Conservation (phyloP, 1,140 invertebrate species). For the Aphis craccivora region DNA sequence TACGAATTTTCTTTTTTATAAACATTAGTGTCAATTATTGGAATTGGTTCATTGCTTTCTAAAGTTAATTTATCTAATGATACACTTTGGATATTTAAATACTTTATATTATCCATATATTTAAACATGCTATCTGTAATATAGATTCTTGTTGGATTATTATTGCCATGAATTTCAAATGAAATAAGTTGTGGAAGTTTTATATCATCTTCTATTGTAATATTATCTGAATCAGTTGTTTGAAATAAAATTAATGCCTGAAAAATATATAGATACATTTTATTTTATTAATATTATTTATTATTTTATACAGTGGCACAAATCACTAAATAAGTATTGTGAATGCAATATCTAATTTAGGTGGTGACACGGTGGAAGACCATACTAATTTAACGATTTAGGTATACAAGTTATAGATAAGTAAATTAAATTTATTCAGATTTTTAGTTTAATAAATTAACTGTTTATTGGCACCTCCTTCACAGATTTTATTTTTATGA, state of each 20-base stretch:
- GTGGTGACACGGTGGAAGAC: too few relatives aligned
- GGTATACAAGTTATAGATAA: too few relatives aligned
- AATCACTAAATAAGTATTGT: too few relatives aligned
- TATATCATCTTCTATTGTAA: slow-evolving; percentile 36
- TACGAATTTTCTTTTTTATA: slow-evolving; percentile 45
- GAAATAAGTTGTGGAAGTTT: slow-evolving; percentile 22
- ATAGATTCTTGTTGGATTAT: slow-evolving; percentile 11
- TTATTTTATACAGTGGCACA: neutral
- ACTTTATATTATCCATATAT: slow-evolving; percentile 22
- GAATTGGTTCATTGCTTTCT: slow-evolving; percentile 42
- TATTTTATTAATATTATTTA: neutral
- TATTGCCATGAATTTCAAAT: slow-evolving; percentile 46
- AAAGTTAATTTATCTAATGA: slow-evolving; percentile 43
- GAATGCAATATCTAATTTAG: too few relatives aligned
- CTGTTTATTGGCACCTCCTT: too few relatives aligned
- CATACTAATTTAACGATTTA: neutral
- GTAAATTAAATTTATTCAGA: too few relatives aligned
- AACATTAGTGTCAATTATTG: neutral
- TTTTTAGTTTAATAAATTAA: too few relatives aligned
- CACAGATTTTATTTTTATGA: too few relatives aligned
- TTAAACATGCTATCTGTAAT: slow-evolving; percentile 46
- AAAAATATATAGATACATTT: neutral
- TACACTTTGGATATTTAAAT: slow-evolving; percentile 40
- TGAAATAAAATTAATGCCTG: slow-evolving; percentile 52
- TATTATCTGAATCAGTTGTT: slow-evolving; percentile 25